phyloP scores from a whole-genome alignment of 2,113 vertebrate genomes.

The Ammodytes marinus region DNA sequence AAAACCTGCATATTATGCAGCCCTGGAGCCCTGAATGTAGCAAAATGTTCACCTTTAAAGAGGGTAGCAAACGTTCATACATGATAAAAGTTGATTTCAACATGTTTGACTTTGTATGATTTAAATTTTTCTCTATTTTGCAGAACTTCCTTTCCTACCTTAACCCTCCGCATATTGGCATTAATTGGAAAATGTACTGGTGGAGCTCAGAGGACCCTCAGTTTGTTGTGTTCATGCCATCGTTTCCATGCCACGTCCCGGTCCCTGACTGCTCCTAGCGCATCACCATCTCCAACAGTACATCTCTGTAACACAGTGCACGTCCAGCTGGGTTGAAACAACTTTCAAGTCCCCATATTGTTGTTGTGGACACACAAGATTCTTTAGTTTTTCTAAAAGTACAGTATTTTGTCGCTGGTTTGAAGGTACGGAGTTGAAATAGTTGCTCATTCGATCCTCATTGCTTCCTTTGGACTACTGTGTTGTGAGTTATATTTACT shows the following conservation, averaged over 20 bases:
- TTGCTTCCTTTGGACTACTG: conserved; percentile 51
- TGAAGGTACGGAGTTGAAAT: conserved; percentile 57
- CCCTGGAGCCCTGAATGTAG: not conserved
- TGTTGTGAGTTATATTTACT: conserved; percentile 57
- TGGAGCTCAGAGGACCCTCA: conserved; percentile 64
- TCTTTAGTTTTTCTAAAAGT: conserved; percentile 48
- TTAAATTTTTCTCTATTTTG: conserved; percentile 36
- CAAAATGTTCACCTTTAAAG: not conserved
- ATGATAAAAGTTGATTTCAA: not conserved
- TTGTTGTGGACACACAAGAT: conserved; percentile 47
- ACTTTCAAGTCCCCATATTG: conserved; percentile 33
- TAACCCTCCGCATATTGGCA: conserved; percentile 72
- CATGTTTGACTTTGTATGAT: not conserved
- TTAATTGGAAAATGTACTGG: conserved; percentile 66
- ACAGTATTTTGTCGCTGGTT: conserved; percentile 43
- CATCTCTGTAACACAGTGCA: conserved; percentile 60
- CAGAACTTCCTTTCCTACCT: conserved; percentile 75
- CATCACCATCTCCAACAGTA: conserved; percentile 44
- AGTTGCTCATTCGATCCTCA: conserved; percentile 47
- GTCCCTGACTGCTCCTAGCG: conserved; percentile 58
- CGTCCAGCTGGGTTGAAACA: conserved; percentile 53
- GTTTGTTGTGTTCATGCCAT: conserved; percentile 61
- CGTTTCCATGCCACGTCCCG: conserved; percentile 58
- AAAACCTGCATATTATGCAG: not conserved
- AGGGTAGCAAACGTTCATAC: not conserved